Percentiles rank a stretch among this genome's conserved stretches.
Conservation (phyloP, 2,797 vertebrate genomes). For the Coracias cyanogaster region DNA sequence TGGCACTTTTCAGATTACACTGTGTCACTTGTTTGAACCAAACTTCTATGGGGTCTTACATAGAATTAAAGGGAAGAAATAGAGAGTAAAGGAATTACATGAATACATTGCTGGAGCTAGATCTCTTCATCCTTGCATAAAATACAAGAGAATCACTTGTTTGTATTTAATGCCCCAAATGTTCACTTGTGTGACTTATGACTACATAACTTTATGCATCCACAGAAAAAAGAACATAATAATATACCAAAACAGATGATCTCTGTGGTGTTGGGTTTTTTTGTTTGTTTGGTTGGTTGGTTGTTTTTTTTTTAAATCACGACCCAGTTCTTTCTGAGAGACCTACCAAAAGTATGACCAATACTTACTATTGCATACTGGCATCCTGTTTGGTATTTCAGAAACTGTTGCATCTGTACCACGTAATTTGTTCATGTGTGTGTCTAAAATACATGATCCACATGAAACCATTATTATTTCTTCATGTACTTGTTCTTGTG, state of each 20-base stretch:
- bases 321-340: background rate
- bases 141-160: background rate
- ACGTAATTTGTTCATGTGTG: background rate
- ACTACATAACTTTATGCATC: background rate
- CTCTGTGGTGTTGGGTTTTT: background rate
- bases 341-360: background rate
- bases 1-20: background rate
- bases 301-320: background rate
- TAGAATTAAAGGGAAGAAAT: background rate
- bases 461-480: background rate
- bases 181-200: background rate
- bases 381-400: background rate
- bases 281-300: too few relatives aligned
- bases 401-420: background rate
- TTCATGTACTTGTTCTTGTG: background rate
- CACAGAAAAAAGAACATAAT: background rate
- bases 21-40: background rate
- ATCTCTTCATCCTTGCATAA: background rate
- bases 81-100: background rate
- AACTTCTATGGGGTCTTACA: background rate
- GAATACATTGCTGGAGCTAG: background rate
- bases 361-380: background rate
- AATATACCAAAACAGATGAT: background rate
- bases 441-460: background rate
- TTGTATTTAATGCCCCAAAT: background rate